These are phyloP conservation scores for Manduca sexta DNA, from an alignment of 1,140 invertebrate genomes.

Conservation along the genomic window DNA sequence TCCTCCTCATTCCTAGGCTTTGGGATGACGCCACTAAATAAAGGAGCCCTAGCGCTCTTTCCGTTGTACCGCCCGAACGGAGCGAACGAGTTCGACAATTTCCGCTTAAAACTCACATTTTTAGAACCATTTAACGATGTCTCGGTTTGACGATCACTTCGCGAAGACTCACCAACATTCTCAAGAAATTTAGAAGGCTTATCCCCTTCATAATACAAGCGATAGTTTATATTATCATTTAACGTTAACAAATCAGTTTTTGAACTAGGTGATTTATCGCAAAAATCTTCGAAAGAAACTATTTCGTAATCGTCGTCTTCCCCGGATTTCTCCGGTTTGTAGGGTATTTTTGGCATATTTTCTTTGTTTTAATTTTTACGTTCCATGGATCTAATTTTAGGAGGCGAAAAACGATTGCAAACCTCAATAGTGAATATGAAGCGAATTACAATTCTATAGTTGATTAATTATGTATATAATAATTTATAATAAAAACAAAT, in stretches of 20 bases:
- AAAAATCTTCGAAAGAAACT: conserved; percentile 75
- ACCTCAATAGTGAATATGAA: too few relatives aligned
- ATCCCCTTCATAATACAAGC: conserved; percentile 62
- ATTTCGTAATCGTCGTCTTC: conserved; percentile 66
- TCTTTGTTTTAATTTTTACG: background rate
- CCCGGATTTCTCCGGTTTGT: conserved; percentile 53
- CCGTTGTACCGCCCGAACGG: conserved; percentile 44
- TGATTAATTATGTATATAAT: too few relatives aligned
- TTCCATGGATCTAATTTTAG: conserved; percentile 12
- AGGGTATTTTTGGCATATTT: conserved; percentile 68
- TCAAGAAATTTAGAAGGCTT: conserved; percentile 43
- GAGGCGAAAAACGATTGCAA: background rate
- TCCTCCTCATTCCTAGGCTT: conserved; percentile 50
- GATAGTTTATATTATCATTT: conserved; percentile 72
- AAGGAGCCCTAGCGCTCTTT: conserved; percentile 28
- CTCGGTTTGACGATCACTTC: conserved; percentile 50
- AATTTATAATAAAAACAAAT: too few relatives aligned
- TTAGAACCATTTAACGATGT: conserved; percentile 57
- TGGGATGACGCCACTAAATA: conserved; percentile 51
- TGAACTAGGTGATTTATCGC: conserved; percentile 67
- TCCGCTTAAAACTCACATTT: conserved; percentile 47
- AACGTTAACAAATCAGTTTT: conserved; percentile 68
- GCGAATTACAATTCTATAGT: too few relatives aligned
- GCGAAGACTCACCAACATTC: conserved; percentile 52
- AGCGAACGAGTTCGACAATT: conserved; percentile 41